These are phyloP conservation scores for Engystomops pustulosus DNA, from an alignment of 2,113 vertebrate species.

Conservation along the genomic window DNA sequence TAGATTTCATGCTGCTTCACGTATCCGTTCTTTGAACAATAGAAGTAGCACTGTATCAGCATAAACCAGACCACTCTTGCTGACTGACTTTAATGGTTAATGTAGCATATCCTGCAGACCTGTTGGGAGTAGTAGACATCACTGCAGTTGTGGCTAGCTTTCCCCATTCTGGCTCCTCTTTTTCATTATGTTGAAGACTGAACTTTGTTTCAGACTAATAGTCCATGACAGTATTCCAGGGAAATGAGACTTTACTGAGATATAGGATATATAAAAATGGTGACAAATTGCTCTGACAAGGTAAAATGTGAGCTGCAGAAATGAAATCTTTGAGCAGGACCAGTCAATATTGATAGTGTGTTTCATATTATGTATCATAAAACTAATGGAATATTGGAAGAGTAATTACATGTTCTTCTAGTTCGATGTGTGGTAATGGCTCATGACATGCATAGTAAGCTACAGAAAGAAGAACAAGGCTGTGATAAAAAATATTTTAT, in stretches of 20 bases:
- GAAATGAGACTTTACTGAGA: conserved; percentile 60
- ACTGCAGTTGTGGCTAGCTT: conserved; percentile 52
- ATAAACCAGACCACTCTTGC: conserved; percentile 47
- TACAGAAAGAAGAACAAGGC: background rate
- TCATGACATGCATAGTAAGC: background rate
- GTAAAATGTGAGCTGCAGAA: conserved; percentile 55
- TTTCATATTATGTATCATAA: conserved; percentile 54
- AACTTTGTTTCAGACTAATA: conserved; percentile 61
- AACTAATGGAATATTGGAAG: conserved; percentile 57
- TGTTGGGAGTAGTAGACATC: conserved; percentile 55
- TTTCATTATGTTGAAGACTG: conserved; percentile 59
- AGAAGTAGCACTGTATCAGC: conserved; percentile 56
- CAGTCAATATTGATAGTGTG: conserved; percentile 57
- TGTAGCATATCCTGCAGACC: conserved; percentile 54
- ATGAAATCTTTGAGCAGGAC: conserved; percentile 53
- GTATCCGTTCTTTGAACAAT: conserved; percentile 38
- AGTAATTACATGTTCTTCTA: conserved; percentile 49
- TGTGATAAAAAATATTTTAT: background rate
- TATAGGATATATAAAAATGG: conserved; percentile 59
- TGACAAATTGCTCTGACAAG: conserved; percentile 59
- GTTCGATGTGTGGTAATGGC: conserved; percentile 19
- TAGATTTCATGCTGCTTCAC: conserved; percentile 26
- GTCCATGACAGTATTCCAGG: conserved; percentile 56
- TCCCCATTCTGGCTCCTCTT: conserved; percentile 22
- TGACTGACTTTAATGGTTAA: conserved; percentile 59